phyloP scores from a whole-genome alignment of 2,888 invertebrate species.

The Coelinius sp. region DNA sequence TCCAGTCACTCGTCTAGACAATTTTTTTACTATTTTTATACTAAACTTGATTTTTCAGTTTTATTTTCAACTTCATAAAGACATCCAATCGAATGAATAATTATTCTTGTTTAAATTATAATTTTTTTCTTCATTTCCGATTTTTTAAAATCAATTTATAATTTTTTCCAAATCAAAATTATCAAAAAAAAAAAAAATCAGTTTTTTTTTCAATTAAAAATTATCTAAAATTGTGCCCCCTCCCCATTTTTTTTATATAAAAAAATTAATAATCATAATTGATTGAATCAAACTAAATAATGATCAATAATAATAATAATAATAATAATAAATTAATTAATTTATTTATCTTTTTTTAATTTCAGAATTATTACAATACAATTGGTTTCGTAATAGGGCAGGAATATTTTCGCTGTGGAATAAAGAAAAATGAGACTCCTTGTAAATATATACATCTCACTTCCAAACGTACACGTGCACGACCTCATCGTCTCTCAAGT shows the following conservation, averaged over 20 bases:
- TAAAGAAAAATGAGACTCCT: neutral
- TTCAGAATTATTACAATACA: too few species aligned
- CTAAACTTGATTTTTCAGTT: neutral
- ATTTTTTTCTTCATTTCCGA: too few species aligned
- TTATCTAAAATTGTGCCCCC: too few species aligned
- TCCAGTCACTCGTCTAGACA: conserved; percentile 36
- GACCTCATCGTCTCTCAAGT: conserved; percentile 27
- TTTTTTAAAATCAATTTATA: too few species aligned
- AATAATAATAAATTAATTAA: too few species aligned
- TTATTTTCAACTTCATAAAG: too few species aligned
- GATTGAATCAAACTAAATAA: too few species aligned
- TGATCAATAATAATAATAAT: too few species aligned
- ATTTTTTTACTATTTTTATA: conserved; percentile 26
- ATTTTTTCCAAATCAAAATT: neutral
- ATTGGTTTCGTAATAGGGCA: neutral
- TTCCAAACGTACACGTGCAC: conserved; percentile 27
- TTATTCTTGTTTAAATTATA: too few species aligned
- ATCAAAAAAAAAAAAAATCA: neutral
- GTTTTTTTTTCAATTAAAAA: neutral
- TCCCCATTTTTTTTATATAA: neutral
- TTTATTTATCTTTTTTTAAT: too few species aligned
- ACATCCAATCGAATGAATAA: too few species aligned
- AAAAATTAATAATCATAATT: neutral
- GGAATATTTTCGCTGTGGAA: neutral
- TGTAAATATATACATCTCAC: neutral